Evolutionary conservation across 2,888 invertebrate genomes (phyloP), one percentile per base, ranked within the genome.

Genomic region (Ornithoptera priamus): DNA sequence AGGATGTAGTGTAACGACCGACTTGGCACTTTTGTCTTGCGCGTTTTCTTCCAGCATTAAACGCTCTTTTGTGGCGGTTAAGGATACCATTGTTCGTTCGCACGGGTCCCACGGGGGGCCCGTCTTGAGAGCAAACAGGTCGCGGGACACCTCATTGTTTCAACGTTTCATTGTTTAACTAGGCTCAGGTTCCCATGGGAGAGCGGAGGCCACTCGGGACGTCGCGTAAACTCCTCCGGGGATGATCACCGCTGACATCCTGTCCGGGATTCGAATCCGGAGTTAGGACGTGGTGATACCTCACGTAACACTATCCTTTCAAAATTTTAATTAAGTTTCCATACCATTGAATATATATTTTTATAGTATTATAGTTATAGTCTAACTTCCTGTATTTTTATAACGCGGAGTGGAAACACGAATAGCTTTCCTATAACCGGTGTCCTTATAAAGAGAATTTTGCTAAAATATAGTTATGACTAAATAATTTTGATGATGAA

Each of bases 61-160:
- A 79, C 83, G 82, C 79, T 83, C 85, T 83, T 79, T 79, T 74
- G 76, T 76, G 73, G 74, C 76, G 81, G 82, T 83, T 79, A 81
- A 81, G 81, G 80, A 80, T 79, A 62, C 76, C 74, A 84, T 90
- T 90, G 89, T 89, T 77, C 72, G 89, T 89, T 77, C 72, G 63
- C 73, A 71, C 73, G 78, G 82, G 84, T 86, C 86, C 81, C 87
- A 86, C 85, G 84, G 85, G 30, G 82, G 78, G 80, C 81, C 79
- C 78, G 83, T 86, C 86, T 86, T 84, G 76, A 79, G 80, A 76
- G 86, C 85, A 87, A 87, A 87, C 88, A 85, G 84, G 81, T 83
- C 84, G 85, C 77, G 78, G 79, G 80, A 78, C 78, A 81, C 78
- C 82, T 76, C 85, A 82, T 87, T 86, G 86, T 86, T 84, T 82